Base-by-base conservation (phyloP, 2,888 invertebrate species). In the Lasioglossum marginatum region DNA sequence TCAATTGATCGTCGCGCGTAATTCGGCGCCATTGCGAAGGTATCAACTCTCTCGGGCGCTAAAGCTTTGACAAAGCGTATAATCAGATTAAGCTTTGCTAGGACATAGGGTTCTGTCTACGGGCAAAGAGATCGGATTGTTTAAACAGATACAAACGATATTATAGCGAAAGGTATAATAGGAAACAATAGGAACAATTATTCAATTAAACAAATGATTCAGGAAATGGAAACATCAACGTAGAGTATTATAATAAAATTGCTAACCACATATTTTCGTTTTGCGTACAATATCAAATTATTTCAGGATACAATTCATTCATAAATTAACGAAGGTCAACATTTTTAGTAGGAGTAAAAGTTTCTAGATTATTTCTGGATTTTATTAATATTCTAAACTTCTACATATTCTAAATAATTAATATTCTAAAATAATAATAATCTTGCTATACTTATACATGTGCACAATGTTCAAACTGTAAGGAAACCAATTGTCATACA, bases 1-100 rank as follows among this genome's bases (percentile, higher is more conserved):
- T 45, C 68, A 60, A 75, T 82, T 78, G 74, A 82, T 82, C 74
- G 52, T 73, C 76, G 72, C 79, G 45, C 71, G 60, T 79, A 80
- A 80, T 83, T 83, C 81, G 31, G 16, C 31, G 63, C 23, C 73
- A 76, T 68, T 77, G 70, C 75, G 45, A 66, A 78, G 81, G 71
- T 81, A 79, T 78, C 81, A 70, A 48, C 71, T 76, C 75, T 84
- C 60, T 52, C 79, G 74, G 76, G 79, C 66, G 85, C 34, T 73
- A 77, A 85, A 87, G 77, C 87, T 82, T 85, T 68, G 80, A 87
- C 81, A 82, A 82, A 82, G 80, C 77, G 71, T 79, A 68, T 82
- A 78, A 85, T 82, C 77, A 77, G 86, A 81, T 83, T 81, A 77
- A 45, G 71, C 31, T 71, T 37, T 76, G 52, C 27, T 60, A 45